phyloP scores from a whole-genome alignment of 2,888 invertebrate species.

The Plusia festucae region DNA sequence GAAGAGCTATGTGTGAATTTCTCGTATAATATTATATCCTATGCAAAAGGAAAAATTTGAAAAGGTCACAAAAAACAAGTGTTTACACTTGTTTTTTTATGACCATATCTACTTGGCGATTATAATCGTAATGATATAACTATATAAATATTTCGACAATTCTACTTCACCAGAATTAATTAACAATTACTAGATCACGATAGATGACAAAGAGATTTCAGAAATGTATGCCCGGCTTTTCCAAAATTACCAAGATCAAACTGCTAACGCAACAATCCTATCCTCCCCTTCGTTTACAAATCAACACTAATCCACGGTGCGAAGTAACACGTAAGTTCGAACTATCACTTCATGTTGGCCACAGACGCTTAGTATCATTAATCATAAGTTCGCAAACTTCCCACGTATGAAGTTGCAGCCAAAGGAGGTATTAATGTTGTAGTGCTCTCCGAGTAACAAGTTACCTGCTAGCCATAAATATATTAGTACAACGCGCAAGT shows the following conservation, averaged over 20 bases:
- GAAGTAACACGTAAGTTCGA: constrained; percentile 34
- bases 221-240: background rate
- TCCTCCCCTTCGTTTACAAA: constrained; percentile 5
- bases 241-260: constrained; percentile 6
- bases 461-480: constrained; percentile 75
- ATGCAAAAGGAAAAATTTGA: too few species aligned
- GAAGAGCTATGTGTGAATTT: too few species aligned
- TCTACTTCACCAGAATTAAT: too few species aligned
- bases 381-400: constrained; percentile 74
- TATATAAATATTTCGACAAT: too few species aligned
- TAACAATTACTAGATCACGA: too few species aligned
- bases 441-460: constrained; percentile 71
- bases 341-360: constrained; percentile 58
- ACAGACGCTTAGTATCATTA: constrained; percentile 67
- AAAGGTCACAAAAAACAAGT: too few species aligned
- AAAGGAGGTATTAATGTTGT: constrained; percentile 75
- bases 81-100: too few species aligned
- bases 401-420: constrained; percentile 68
- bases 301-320: background rate
- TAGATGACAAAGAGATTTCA: too few species aligned
- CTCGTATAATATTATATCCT: too few species aligned
- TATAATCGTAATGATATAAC: too few species aligned
- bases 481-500: constrained; percentile 69
- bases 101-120: too few species aligned
- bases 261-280: background rate